Percentiles rank a stretch among this genome's conserved stretches.
phyloP scores from a whole-genome alignment of 2,888 invertebrate species.

The Pandemis cinnamomeana region DNA sequence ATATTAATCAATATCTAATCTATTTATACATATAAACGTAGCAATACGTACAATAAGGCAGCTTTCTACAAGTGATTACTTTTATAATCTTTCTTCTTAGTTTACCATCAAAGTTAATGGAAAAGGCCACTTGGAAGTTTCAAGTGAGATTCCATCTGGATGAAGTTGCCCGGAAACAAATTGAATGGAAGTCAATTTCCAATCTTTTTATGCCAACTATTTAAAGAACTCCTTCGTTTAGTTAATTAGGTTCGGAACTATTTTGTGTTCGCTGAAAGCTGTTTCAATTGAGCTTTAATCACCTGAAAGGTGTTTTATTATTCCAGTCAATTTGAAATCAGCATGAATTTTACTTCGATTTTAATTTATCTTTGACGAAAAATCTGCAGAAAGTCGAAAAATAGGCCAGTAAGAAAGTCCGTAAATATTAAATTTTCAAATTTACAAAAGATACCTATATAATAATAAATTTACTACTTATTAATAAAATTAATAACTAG shows the following conservation, averaged over 20 bases:
- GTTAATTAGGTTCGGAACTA: slow-evolving; percentile 36
- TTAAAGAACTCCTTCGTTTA: slow-evolving; percentile 38
- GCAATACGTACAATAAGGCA: neutral
- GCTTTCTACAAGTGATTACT: slow-evolving; percentile 10
- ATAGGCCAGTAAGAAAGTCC: too few relatives aligned
- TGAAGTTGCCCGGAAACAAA: slow-evolving; percentile 38
- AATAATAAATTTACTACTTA: too few relatives aligned
- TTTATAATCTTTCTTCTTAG: slow-evolving; percentile 30
- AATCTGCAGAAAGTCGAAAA: neutral
- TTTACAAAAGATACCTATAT: neutral
- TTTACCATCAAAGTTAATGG: slow-evolving; percentile 40
- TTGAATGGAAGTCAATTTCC: slow-evolving; percentile 41
- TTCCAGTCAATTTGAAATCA: neutral
- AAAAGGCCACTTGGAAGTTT: slow-evolving; percentile 42
- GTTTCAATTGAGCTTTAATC: slow-evolving; percentile 25
- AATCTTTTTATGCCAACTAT: slow-evolving; percentile 41
- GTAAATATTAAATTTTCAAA: neutral
- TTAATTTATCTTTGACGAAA: neutral
- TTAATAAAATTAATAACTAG: too few relatives aligned
- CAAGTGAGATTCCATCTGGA: slow-evolving; percentile 40
- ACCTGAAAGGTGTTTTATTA: slow-evolving; percentile 20
- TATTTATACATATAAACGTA: neutral
- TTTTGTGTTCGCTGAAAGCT: slow-evolving; percentile 22
- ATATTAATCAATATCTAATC: too few relatives aligned
- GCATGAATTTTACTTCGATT: neutral